Conservation (phyloP, 2,888 invertebrate species). For the Synergus itoensis region DNA sequence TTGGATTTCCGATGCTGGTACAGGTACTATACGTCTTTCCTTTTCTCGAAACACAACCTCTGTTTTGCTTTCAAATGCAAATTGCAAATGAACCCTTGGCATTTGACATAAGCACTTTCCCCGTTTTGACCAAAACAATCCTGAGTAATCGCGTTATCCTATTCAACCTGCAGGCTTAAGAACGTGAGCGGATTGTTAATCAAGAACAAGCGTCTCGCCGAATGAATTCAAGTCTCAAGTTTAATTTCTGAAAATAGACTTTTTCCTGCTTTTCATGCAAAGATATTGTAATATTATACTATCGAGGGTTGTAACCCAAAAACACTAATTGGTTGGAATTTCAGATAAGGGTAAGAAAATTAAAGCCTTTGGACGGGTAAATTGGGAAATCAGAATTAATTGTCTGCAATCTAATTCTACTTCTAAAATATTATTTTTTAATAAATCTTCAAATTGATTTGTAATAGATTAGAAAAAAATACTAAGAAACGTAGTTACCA, state of each 20-base stretch:
- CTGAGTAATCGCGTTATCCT: slow-evolving; percentile 59
- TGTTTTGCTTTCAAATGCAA: slow-evolving; percentile 26
- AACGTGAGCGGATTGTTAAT: slow-evolving; percentile 56
- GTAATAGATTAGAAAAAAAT: no score
- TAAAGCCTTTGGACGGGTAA: background rate
- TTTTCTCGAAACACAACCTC: slow-evolving; percentile 15
- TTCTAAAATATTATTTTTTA: no score
- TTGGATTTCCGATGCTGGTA: slow-evolving; percentile 83
- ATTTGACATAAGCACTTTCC: slow-evolving; percentile 58
- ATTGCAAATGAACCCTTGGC: slow-evolving; percentile 37
- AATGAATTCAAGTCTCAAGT: slow-evolving; percentile 48
- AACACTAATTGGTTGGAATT: slow-evolving; percentile 8
- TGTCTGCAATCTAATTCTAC: no score
- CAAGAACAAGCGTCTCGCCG: slow-evolving; percentile 42
- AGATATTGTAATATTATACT: slow-evolving; percentile 8
- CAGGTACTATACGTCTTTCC: slow-evolving; percentile 77
- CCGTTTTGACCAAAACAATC: slow-evolving; percentile 61
- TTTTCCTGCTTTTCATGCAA: slow-evolving; percentile 19
- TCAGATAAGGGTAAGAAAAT: background rate
- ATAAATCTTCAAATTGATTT: no score
- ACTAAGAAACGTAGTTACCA: no score
- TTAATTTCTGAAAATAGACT: slow-evolving; percentile 53
- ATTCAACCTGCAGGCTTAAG: slow-evolving; percentile 52
- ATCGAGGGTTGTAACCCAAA: slow-evolving; percentile 1
- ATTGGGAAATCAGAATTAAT: no score